Base-by-base conservation (phyloP, 2,113 vertebrate species). In the Echinops telfairi region DNA sequence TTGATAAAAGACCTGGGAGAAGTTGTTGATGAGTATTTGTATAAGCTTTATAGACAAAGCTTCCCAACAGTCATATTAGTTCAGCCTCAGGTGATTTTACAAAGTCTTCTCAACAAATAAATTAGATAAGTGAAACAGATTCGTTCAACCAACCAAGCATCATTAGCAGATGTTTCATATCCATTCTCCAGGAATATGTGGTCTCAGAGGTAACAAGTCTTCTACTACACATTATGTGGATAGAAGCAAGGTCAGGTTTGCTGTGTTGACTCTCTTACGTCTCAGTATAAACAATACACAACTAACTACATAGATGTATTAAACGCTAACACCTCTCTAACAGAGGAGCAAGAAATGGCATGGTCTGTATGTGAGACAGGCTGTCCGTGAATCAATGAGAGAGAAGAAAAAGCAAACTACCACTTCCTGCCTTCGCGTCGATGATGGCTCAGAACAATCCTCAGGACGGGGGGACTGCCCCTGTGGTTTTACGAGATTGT, bases 141-240 rank as follows among this genome's bases (percentile, higher is more conserved):
- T 57, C 31, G 77, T 38, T 71, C 58, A 79, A n/a, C 17, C 20
- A 22, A 68, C 7, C 3, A 70, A 64, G 36, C 33, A 80, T 71
- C 78, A 71, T 15, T 40, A 43, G 71, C 22, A 80, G 11, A 92
- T n/a, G 90, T n/a, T 3, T 14, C 57, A 2, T 43, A 27, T 87
- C 20, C 89, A 3, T 78, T 95, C 53, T 86, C 36, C 91, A 75
- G 23, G 75, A 71, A 31, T 84, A 60, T 68, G 20, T 64, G 29
- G 92, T 93, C 73, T 71, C 60, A 73, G 68, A 88, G 27, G 82
- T n/a, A 78, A n/a, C 1, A 25, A 6, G 2, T 47, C 57, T 29
- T 29, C n/a, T 58, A 75, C 82, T 75, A 7, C 33, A 29, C 12
- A 88, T 33, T 3, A 25, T 2, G 17, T 31, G 3, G 83, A 66